Evolutionary conservation across 2,113 vertebrate genomes (phyloP).

Genomic region (Platysternon megacephalum): DNA sequence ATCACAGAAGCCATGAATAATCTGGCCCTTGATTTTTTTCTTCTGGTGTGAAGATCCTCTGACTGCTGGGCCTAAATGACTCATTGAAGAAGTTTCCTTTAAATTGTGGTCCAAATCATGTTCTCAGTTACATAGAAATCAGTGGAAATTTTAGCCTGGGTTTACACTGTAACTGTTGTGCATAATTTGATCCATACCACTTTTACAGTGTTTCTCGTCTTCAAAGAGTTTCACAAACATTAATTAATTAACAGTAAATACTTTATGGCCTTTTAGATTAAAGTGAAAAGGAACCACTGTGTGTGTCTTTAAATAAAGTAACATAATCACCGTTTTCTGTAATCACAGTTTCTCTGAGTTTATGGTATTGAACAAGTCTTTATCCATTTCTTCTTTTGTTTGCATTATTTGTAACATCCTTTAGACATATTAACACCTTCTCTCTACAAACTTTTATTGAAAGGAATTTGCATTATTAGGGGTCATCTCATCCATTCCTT

Average conservation of each 20-base stretch:
- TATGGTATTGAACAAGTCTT: background rate
- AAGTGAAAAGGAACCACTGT: background rate
- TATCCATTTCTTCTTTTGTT: background rate
- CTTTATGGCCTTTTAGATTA: background rate
- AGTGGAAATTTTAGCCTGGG: background rate
- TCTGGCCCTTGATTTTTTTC: background rate
- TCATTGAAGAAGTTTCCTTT: background rate
- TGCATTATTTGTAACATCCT: background rate
- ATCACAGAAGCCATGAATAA: background rate
- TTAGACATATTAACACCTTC: conserved; percentile 26
- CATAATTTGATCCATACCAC: background rate
- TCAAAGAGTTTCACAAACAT: background rate
- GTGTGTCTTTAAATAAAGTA: background rate
- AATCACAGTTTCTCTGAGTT: background rate
- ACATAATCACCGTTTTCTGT: background rate
- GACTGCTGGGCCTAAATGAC: background rate
- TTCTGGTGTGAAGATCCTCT: too few species aligned
- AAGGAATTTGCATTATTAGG: accelerated
- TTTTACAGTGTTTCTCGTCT: background rate
- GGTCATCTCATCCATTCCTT: background rate
- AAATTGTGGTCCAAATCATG: background rate
- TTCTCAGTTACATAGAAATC: background rate
- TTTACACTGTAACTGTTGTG: background rate
- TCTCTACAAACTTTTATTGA: background rate
- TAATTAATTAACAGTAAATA: background rate